Evolutionary conservation across 2,888 invertebrate species (phyloP).

Genomic region (Bedellia somnulentella): DNA sequence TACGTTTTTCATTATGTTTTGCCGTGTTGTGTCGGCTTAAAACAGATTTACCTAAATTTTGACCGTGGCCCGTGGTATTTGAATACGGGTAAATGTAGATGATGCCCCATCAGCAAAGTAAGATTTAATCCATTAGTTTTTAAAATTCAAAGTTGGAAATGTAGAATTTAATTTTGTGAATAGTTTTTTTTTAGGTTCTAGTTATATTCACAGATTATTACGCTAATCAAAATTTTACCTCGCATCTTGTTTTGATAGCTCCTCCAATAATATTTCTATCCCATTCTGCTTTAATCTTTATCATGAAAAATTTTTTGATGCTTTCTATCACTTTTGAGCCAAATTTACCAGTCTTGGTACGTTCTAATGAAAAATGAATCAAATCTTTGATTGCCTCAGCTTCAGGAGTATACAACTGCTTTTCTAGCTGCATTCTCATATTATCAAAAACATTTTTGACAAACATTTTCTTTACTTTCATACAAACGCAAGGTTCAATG

Average conservation of each 20-base stretch:
- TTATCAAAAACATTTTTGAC: slow-evolving; percentile 46
- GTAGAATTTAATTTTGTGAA: too few relatives aligned
- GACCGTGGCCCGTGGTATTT: too few relatives aligned
- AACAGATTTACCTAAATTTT: too few relatives aligned
- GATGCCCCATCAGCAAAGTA: too few relatives aligned
- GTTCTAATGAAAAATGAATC: slow-evolving; percentile 25
- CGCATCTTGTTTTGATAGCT: slow-evolving; percentile 48
- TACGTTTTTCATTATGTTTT: too few relatives aligned
- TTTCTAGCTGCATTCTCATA: slow-evolving; percentile 39
- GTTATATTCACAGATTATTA: too few relatives aligned
- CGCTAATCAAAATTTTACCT: too few relatives aligned
- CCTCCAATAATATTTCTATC: slow-evolving; percentile 45
- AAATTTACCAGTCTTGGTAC: slow-evolving; percentile 40
- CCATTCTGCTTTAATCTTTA: slow-evolving; percentile 34
- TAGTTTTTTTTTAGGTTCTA: too few relatives aligned
- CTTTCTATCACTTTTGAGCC: slow-evolving; percentile 24
- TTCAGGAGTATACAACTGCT: slow-evolving; percentile 20
- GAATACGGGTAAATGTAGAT: too few relatives aligned
- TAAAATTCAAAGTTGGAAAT: too few relatives aligned
- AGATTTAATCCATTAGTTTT: too few relatives aligned
- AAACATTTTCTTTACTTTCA: slow-evolving; percentile 31
- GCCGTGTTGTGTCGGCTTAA: too few relatives aligned
- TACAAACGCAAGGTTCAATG: slow-evolving; percentile 42
- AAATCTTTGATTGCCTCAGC: slow-evolving; percentile 33
- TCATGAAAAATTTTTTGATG: slow-evolving; percentile 34